These are phyloP conservation scores for Zelostemma sp. DNA, from an alignment of 1,140 invertebrate genomes.

Conservation along the genomic window DNA sequence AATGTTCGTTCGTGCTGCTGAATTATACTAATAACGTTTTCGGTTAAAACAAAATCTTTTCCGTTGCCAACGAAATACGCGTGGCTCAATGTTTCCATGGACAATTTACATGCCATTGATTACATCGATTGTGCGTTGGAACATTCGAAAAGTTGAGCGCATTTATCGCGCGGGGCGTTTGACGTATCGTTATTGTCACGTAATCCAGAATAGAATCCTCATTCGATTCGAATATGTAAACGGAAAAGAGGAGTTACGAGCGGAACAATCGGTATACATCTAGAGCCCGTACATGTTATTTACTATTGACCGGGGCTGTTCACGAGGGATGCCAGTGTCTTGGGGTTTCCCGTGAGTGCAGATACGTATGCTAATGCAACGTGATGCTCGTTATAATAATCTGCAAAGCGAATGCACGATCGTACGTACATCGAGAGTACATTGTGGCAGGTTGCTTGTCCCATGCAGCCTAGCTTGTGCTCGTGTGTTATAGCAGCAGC, in stretches of 20 bases:
- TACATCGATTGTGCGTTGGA: too few species aligned
- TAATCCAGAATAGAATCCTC: not conserved
- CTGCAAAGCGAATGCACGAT: slow-evolving; percentile 48
- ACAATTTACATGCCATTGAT: too few species aligned
- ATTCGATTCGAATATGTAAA: not conserved
- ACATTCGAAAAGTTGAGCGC: too few species aligned
- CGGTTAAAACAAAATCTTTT: too few species aligned
- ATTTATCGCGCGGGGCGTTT: not conserved
- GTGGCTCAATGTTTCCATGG: too few species aligned
- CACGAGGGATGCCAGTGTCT: slow-evolving; percentile 6
- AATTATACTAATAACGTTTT: too few species aligned
- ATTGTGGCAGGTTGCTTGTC: slow-evolving; percentile 51
- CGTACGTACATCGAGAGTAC: slow-evolving; percentile 22
- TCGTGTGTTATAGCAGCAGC: too few species aligned
- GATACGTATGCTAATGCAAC: slow-evolving; percentile 57
- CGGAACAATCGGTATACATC: not conserved
- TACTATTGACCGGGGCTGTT: not conserved
- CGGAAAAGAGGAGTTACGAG: not conserved
- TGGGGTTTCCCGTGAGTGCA: slow-evolving; percentile 21
- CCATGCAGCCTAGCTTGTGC: too few species aligned
- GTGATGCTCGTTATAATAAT: slow-evolving; percentile 61
- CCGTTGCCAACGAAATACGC: too few species aligned
- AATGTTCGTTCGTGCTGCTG: too few species aligned
- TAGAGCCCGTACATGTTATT: not conserved
- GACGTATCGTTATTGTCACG: not conserved